Base-by-base conservation (phyloP, 1,140 invertebrate species). In the Mycetomoellerius zeteki region DNA sequence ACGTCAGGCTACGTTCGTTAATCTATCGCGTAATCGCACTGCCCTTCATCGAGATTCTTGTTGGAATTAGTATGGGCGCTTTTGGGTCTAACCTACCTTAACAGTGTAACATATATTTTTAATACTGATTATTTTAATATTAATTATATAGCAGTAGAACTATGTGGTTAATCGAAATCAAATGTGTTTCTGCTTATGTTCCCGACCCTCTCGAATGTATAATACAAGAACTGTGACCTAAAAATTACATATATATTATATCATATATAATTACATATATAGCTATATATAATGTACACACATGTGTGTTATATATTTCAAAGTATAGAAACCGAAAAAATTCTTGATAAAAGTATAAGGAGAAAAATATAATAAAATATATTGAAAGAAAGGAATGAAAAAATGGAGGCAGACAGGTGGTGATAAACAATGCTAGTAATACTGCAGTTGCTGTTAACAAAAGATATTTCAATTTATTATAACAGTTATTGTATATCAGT, bases 21-120 rank as follows among this genome's bases (percentile, higher is more conserved):
- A 78, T 65, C 24, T 43, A n/a, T 52, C 16, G 33, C 24, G 1
- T 78, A 64, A 37, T 64, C 12, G 21, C 21, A 16, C 24, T 37
- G 33, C 14, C 5, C 37, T 30, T 76, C n/a, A 19, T 65, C 71
- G 30, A 75, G 8, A 78, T 64, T 65, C 30, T n/a, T 0, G 16
- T 47, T 77, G 60, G 6, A 19, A 33, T 81, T 33, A 33, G 64
- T 47, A 69, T 54, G n/a, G 43, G 62, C 10, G 19, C 27, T 54
- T 69, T 52, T 12, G 8, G 16, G 64, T 5, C n/a, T 69, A 81
- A 81, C 77, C 47, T 81, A 69, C 64, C 47, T 71, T 71, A 71
- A 56, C 19, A 14, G 33, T 30, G 12, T 43, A 27, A n/a, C 3
- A 50, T 75, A 37, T 33, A 75, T 75, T 4, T 33, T 2, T 37